Conservation (phyloP, 2,113 vertebrate species). For the Oryctolagus cuniculus region DNA sequence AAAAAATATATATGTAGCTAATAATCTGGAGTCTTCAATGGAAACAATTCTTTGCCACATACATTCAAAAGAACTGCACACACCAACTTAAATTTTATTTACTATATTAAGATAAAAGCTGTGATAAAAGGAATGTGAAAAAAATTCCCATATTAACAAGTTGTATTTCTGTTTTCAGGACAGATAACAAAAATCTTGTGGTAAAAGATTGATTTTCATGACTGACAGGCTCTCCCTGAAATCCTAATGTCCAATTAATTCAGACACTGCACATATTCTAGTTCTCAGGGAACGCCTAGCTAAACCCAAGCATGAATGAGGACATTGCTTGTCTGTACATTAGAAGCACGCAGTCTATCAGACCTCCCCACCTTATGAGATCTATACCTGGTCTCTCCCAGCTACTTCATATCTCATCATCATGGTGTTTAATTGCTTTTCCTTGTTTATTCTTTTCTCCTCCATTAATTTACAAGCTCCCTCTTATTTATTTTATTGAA, state of each 20-base stretch:
- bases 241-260: not conserved
- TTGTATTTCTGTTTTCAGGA: not conserved
- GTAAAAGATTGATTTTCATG: not conserved
- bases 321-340: not conserved
- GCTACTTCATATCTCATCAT: not conserved
- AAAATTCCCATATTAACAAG: conserved; percentile 3
- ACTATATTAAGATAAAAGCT: not conserved
- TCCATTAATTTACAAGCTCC: not conserved
- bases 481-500: conserved; percentile 11
- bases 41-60: not conserved
- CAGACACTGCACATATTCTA: not conserved
- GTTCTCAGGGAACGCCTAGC: not conserved
- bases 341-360: not conserved
- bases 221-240: not conserved
- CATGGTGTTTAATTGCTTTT: not conserved
- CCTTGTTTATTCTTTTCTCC: conserved; percentile 11
- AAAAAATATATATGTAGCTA: not conserved
- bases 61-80: not conserved
- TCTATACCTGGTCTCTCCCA: not conserved
- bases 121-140: conserved; percentile 29
- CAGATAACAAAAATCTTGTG: not conserved
- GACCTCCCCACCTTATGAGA: not conserved
- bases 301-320: not conserved
- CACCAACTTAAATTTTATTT: conserved; percentile 27
- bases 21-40: conserved; percentile 4